phyloP scores from a whole-genome alignment of 2,888 invertebrate genomes.

The Pristionchus exspectatus region DNA sequence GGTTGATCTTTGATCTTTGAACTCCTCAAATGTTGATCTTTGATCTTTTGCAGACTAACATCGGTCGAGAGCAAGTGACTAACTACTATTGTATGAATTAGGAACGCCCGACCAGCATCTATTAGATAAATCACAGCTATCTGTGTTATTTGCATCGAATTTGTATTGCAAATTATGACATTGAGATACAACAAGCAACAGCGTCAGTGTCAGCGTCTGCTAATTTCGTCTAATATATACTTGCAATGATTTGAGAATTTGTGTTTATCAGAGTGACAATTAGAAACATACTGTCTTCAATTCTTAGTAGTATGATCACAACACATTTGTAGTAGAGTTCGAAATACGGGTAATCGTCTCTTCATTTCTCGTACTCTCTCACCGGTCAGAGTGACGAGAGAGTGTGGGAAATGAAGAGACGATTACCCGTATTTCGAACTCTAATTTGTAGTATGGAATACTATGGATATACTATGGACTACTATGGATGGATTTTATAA shows the following conservation, averaged over 20 bases:
- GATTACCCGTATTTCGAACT: no score
- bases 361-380: no score
- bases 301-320: neutral
- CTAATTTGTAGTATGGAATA: no score
- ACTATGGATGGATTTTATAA: neutral
- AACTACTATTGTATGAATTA: no score
- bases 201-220: neutral
- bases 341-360: no score
- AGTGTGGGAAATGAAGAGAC: no score
- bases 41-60: neutral
- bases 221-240: neutral
- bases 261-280: neutral
- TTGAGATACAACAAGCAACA: neutral
- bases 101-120: neutral
- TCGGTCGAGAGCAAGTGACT: neutral
- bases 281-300: neutral
- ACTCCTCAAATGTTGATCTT: neutral
- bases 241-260: no score
- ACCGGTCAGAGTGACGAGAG: no score
- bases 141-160: no score
- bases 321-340: no score
- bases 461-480: no score
- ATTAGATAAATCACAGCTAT: conserved; percentile 27
- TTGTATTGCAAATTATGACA: neutral
- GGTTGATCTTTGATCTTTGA: neutral